Evolutionary conservation across 2,888 invertebrate genomes (phyloP).

Genomic region (Andrena trimmerana): DNA sequence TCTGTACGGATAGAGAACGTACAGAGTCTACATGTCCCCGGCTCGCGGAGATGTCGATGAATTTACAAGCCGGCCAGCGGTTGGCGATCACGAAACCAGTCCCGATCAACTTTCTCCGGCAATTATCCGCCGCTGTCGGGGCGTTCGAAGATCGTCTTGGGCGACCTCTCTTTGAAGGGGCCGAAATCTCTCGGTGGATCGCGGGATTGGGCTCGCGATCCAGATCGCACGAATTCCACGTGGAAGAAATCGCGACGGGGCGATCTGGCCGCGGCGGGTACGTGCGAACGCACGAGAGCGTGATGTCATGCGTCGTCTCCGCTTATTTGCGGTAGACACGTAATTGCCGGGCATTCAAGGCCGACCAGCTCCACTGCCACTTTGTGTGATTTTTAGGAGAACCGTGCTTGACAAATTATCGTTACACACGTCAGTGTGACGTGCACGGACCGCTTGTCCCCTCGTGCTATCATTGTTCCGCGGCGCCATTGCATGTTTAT

Average conservation of each 20-base stretch:
- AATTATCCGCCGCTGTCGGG: constrained; percentile 6
- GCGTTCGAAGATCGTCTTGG: constrained; percentile 2
- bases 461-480: constrained; percentile 42
- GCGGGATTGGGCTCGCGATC: constrained; percentile 28
- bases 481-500: constrained; percentile 42
- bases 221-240: constrained; percentile 37
- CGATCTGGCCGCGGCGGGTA: constrained; percentile 11
- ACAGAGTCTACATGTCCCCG: not conserved
- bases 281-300: constrained; percentile 47
- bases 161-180: not conserved
- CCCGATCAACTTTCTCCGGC: constrained; percentile 22
- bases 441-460: constrained; percentile 28
- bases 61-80: constrained; percentile 1
- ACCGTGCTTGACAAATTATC: constrained; percentile 69
- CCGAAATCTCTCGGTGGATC: not conserved
- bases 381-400: constrained; percentile 75
- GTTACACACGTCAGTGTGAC: constrained; percentile 46
- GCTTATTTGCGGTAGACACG: constrained; percentile 75
- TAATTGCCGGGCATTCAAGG: constrained; percentile 78
- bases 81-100: constrained; percentile 9
- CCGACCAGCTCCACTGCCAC: constrained; percentile 74
- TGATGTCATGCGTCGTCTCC: constrained; percentile 74
- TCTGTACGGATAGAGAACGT: not conserved
- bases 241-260: constrained; percentile 11
- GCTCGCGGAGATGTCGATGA: not conserved